Conservation (phyloP, 2,113 vertebrate species). For the Chrysochloris asiatica region DNA sequence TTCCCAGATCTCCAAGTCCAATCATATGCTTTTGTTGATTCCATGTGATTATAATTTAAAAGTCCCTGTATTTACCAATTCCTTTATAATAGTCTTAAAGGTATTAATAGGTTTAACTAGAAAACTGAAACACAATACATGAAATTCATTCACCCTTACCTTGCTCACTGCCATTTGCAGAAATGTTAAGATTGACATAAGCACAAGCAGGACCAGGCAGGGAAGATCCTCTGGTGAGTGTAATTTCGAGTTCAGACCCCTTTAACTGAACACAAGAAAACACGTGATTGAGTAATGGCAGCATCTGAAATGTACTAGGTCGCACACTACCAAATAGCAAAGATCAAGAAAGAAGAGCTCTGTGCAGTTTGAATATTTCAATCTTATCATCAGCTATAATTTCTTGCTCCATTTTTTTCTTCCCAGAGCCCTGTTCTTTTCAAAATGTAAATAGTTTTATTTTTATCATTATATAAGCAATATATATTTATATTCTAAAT, state of each 20-base stretch:
- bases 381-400: not conserved
- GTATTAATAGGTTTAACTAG: not conserved
- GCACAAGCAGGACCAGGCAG: constrained; percentile 88
- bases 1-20: no score
- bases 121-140: not conserved
- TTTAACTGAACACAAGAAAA: constrained; percentile 88
- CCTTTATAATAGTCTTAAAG: not conserved
- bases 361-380: not conserved
- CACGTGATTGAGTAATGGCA: not conserved
- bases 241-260: constrained; percentile 93
- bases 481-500: not conserved
- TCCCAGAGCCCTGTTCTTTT: not conserved
- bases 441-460: not conserved
- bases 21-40: not conserved
- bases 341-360: not conserved
- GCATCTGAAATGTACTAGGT: not conserved
- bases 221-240: constrained; percentile 88
- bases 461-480: not conserved
- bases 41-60: constrained; percentile 26
- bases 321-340: not conserved
- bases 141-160: constrained; percentile 84
- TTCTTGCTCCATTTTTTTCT: not conserved
- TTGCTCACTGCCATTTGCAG: constrained; percentile 88
- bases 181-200: constrained; percentile 92
- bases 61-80: not conserved